A percentile compares a stretch with the other conserved stretches of the same genome.
These are phyloP conservation scores for Mohoua ochrocephala DNA, from an alignment of 2,113 vertebrate species.

Conservation along the genomic window DNA sequence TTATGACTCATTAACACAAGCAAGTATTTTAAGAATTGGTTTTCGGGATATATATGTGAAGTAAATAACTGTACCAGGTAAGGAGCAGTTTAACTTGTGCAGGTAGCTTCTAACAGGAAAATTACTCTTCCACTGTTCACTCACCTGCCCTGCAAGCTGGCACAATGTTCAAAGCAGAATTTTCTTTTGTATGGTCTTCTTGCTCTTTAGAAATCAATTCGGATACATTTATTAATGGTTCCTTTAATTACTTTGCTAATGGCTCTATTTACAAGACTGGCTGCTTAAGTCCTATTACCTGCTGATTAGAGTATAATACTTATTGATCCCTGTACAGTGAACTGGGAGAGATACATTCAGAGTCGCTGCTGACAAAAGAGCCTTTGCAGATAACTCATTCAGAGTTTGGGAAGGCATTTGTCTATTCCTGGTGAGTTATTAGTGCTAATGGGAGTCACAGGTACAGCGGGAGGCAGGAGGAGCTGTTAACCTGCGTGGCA, in stretches of 20 bases:
- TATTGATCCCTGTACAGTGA: background rate
- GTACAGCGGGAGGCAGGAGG: background rate
- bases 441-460: background rate
- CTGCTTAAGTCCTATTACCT: background rate
- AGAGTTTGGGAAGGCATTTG: background rate
- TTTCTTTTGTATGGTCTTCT: background rate
- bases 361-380: background rate
- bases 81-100: background rate
- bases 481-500: background rate
- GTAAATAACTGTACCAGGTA: background rate
- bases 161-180: background rate
- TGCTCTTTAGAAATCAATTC: background rate
- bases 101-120: background rate
- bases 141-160: background rate
- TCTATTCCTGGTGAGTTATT: background rate
- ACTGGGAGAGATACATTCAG: background rate
- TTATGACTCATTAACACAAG: background rate
- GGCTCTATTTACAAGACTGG: background rate
- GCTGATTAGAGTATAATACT: background rate
- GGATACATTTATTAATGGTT: background rate
- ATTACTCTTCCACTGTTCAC: background rate
- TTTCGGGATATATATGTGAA: background rate
- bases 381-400: background rate
- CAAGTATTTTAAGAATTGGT: background rate
- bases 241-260: slow-evolving; percentile 42